These are phyloP conservation scores for Cyclophora albipunctata DNA, from an alignment of 2,888 invertebrate genomes.

Conservation along the genomic window DNA sequence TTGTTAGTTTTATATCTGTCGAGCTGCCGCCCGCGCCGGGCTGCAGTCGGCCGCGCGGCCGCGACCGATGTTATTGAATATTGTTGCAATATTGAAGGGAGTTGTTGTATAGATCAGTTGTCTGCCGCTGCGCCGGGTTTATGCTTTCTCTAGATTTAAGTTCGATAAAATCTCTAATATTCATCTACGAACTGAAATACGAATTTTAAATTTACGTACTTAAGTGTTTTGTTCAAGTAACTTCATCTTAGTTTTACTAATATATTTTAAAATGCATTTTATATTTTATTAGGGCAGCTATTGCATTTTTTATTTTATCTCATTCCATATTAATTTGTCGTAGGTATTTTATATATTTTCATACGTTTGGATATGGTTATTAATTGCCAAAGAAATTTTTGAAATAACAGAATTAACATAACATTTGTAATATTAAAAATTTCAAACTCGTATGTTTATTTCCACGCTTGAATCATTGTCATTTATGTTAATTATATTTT, in stretches of 20 bases:
- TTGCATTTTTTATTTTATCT: conserved; percentile 54
- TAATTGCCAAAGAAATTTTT: conserved; percentile 66
- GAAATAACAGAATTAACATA: conserved; percentile 45
- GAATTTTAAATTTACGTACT: conserved; percentile 67
- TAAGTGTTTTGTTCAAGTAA: conserved; percentile 36
- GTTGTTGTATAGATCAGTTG: conserved; percentile 3
- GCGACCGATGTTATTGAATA: not conserved
- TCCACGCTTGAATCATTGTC: conserved; percentile 47
- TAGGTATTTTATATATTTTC: conserved; percentile 42
- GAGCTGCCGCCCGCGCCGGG: conserved; percentile 19
- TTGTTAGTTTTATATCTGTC: conserved; percentile 60
- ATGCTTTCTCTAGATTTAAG: conserved; percentile 54
- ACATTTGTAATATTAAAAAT: conserved; percentile 37
- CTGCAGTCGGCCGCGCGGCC: conserved; percentile 4
- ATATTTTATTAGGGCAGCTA: conserved; percentile 66
- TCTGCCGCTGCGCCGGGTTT: conserved; percentile 57
- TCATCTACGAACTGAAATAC: conserved; percentile 49
- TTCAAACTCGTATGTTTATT: conserved; percentile 32
- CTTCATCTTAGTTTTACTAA: conserved; percentile 54
- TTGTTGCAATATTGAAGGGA: not conserved
- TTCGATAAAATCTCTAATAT: conserved; percentile 50
- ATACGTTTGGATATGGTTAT: conserved; percentile 52
- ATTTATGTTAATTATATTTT: conserved; percentile 50
- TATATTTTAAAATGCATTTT: conserved; percentile 68
- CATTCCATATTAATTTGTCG: conserved; percentile 53